Percentiles rank a stretch among this genome's conserved stretches.
These are phyloP conservation scores for Pomacea canaliculata DNA, from an alignment of 2,888 invertebrate species.

Conservation along the genomic window DNA sequence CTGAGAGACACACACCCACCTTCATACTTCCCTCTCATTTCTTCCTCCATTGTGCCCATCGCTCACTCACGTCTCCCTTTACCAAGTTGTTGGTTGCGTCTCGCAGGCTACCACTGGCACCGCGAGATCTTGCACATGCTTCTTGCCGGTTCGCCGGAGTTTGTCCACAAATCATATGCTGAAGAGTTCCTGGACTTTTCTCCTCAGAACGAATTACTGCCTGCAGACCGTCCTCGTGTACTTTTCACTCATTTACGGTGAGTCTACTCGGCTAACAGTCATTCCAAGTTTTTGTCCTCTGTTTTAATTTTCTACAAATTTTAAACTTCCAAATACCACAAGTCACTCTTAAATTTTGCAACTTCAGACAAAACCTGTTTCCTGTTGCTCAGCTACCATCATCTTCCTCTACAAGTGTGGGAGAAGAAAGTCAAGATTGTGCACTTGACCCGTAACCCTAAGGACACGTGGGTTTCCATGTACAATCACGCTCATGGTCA, in stretches of 20 bases:
- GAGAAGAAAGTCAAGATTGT: slow-evolving; percentile 31
- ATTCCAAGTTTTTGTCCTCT: too few species aligned
- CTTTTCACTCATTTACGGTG: background rate
- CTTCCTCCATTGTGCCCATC: too few species aligned
- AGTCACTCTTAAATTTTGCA: too few species aligned
- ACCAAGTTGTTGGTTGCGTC: background rate
- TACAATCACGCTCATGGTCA: slow-evolving; percentile 23
- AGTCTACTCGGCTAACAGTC: too few species aligned
- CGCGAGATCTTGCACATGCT: slow-evolving; percentile 12
- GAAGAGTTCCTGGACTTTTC: background rate
- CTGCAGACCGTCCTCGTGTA: background rate
- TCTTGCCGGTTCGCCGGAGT: background rate
- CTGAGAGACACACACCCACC: too few species aligned
- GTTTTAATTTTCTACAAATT: too few species aligned
- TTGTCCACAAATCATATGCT: too few species aligned
- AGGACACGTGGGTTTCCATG: slow-evolving; percentile 31
- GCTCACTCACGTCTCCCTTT: too few species aligned
- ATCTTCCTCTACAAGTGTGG: slow-evolving; percentile 31
- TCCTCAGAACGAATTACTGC: background rate
- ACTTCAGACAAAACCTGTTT: too few species aligned
- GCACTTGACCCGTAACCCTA: slow-evolving; percentile 29
- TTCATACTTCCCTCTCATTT: too few species aligned
- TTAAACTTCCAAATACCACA: too few species aligned
- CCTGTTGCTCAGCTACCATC: background rate
- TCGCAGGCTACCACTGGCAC: slow-evolving; percentile 3